Percentiles rank a stretch among this genome's conserved stretches.
Evolutionary conservation across 2,797 vertebrate genomes (phyloP).

Genomic region (Sciurus vulgaris): DNA sequence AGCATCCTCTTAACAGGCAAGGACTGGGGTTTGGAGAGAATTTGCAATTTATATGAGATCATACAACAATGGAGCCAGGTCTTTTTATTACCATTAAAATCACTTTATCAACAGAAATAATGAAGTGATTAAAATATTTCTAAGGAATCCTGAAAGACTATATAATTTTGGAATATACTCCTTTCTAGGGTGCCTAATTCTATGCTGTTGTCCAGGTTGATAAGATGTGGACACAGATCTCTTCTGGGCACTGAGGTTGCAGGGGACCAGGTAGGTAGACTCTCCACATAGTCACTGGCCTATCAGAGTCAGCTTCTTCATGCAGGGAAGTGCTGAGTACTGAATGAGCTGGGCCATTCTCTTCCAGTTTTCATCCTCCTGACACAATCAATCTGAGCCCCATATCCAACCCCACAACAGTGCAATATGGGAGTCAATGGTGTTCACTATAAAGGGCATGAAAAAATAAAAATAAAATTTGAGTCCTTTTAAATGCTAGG

Average conservation of each 20-base stretch:
- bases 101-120: neutral
- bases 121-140: neutral
- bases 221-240: neutral
- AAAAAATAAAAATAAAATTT: neutral
- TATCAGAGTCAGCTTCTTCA: neutral
- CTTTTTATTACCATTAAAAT: neutral
- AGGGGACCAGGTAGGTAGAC: neutral
- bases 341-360: fast-evolving
- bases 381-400: neutral
- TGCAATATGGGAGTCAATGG: neutral
- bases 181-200: neutral
- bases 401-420: neutral
- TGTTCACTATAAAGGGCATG: fast-evolving
- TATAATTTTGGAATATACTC: neutral
- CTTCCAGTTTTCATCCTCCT: neutral
- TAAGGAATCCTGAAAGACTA: neutral
- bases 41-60: neutral
- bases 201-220: neutral
- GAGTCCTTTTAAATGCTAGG: neutral
- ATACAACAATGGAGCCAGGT: neutral
- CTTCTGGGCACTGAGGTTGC: neutral
- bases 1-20: neutral
- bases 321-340: fast-evolving
- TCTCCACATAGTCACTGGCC: fast-evolving
- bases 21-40: neutral